These are phyloP conservation scores for Cirrhinus molitorella DNA, from an alignment of 2,797 vertebrate genomes.

Conservation along the genomic window DNA sequence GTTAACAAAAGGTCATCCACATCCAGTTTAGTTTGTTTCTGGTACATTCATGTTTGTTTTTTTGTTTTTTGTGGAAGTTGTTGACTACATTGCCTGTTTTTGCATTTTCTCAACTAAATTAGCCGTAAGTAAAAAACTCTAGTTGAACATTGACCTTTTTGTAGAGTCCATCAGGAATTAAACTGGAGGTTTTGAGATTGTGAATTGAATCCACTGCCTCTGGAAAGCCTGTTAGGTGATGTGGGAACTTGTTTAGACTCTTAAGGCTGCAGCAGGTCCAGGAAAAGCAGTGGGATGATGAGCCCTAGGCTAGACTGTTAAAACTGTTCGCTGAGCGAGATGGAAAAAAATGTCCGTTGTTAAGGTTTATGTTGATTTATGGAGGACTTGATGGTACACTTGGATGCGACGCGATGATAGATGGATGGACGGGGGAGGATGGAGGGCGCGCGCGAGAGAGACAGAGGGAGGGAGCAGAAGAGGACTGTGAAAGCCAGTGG, in stretches of 20 bases:
- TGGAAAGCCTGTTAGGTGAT: constrained; percentile 37
- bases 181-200: neutral
- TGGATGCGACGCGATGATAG: constrained; percentile 31
- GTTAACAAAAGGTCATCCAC: constrained; percentile 10
- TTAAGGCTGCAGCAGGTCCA: neutral
- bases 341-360: neutral
- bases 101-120: neutral
- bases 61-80: neutral
- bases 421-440: constrained; percentile 45
- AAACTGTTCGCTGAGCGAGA: neutral
- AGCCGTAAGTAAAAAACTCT: neutral
- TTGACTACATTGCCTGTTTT: constrained; percentile 7
- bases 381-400: constrained; percentile 14
- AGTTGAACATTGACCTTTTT: constrained; percentile 25
- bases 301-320: constrained; percentile 25
- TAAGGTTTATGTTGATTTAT: neutral
- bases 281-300: constrained; percentile 24
- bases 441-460: constrained; percentile 56
- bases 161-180: constrained; percentile 6
- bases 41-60: neutral
- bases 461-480: constrained; percentile 63
- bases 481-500: constrained; percentile 78
- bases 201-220: neutral
- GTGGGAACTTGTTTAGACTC: constrained; percentile 33
- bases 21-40: neutral